Evolutionary conservation across 2,888 invertebrate species (phyloP).

Genomic region (Lithophane semibrunnea): DNA sequence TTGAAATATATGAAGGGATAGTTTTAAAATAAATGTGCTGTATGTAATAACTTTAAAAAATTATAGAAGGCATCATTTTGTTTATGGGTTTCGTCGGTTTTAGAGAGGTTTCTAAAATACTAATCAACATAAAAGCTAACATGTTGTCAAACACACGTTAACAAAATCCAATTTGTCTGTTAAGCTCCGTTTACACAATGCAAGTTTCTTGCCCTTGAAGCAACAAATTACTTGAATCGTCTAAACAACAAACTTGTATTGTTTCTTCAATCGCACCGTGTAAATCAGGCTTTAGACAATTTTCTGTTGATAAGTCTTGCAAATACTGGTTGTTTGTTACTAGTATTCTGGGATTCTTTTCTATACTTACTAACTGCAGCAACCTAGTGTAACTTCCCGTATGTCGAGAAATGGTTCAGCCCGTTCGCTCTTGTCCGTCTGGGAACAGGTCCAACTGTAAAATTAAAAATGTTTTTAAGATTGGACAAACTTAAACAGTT

Average conservation of each 20-base stretch:
- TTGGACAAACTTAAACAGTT: background rate
- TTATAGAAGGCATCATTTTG: background rate
- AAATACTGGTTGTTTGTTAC: background rate
- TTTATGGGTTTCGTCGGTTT: background rate
- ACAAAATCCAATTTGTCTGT: background rate
- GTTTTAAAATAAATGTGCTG: constrained; percentile 26
- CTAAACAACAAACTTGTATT: background rate
- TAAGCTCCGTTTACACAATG: background rate
- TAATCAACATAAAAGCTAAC: background rate
- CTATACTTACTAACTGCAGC: background rate
- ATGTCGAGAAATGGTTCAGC: background rate
- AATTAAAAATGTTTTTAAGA: background rate
- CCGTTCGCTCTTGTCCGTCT: background rate
- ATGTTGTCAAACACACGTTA: background rate
- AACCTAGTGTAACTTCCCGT: background rate
- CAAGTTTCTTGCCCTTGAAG: background rate
- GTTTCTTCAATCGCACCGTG: background rate
- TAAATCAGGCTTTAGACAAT: background rate
- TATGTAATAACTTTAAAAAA: constrained; percentile 5
- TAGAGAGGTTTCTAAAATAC: background rate
- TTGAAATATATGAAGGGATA: constrained; percentile 20
- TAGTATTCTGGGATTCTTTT: background rate
- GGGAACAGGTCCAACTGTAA: background rate
- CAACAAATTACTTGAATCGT: background rate
- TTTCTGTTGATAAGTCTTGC: background rate